Evolutionary conservation across 2,797 vertebrate species (phyloP), one percentile per base, ranked within the genome.

Genomic region (Adelosebastes latens): DNA sequence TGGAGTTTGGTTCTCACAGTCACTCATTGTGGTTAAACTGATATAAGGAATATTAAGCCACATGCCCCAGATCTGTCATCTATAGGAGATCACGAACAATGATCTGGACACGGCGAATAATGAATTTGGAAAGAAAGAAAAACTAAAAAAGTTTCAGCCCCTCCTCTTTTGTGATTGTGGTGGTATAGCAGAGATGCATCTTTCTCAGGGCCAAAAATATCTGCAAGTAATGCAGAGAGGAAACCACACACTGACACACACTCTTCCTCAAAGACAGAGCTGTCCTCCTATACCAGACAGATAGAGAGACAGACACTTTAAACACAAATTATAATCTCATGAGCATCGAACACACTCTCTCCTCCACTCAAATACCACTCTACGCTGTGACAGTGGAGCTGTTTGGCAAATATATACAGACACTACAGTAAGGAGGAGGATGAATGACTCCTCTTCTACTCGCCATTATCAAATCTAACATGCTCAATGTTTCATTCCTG

Each of bases 41-140:
- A 70, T 63, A 25, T 20, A 9, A 32, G 67, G 46, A 59, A 59
- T 20, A 77, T 80, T 14, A 74, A 60, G 49, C 34, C 55, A 36
- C 72, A 71, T 7, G 82, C 1, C 79, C 82, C 80, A 77, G 81
- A 84, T 83, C 84, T 87, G 81, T 82, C 89, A 81, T 46, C 53
- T 62, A 27, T 13, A 22, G 10, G 16, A 60, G 24, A 55, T 59
- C 61, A 14, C 1, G 36, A 49, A 75, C 78, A 75, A 82, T 56
- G 58, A 81, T 32, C 5, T 73, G 80, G 80, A 84, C 88, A 73
- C 8, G 18, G 56, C 22, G 16, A 36, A 72, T 61, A 56, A 79
- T 53, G 18, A 31, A 59, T 25, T 64, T 12, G 24, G 5, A 60
- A 24, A 68, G 52, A 58, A 69, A 53, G 8, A 65, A n/a, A 59